These are phyloP conservation scores for Bambusicola thoracicus DNA, from an alignment of 2,113 vertebrate genomes.

Conservation along the genomic window DNA sequence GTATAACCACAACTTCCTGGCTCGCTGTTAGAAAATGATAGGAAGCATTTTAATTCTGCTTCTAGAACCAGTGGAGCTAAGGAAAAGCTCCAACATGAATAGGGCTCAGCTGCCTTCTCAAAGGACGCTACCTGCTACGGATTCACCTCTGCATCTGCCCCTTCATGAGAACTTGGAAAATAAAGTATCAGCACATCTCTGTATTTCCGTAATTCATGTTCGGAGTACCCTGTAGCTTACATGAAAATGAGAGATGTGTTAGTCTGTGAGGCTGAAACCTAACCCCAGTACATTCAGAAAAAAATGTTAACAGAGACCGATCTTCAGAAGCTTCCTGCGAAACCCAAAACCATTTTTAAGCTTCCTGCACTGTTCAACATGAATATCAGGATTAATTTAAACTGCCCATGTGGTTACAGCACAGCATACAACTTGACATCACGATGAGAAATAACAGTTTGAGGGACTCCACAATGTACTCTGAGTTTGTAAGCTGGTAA, in stretches of 20 bases:
- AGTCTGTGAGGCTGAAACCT: accelerated
- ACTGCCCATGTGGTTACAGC: neutral
- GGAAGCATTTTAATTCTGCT: neutral
- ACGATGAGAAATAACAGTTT: neutral
- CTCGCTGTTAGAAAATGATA: neutral
- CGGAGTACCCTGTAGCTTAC: neutral
- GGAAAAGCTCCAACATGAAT: neutral
- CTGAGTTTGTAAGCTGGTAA: neutral
- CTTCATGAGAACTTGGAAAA: neutral
- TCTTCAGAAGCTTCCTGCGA: neutral
- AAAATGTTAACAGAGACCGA: neutral
- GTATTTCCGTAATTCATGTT: neutral
- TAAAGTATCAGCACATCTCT: neutral
- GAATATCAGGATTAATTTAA: neutral
- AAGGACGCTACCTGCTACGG: neutral
- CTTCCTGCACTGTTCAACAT: neutral
- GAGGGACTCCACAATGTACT: neutral
- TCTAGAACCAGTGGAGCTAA: too few species aligned
- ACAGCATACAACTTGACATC: neutral
- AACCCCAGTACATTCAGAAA: neutral
- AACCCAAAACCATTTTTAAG: neutral
- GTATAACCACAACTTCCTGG: neutral
- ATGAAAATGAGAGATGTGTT: neutral
- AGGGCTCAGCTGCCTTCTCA: neutral
- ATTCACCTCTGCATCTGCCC: neutral